phyloP scores from a whole-genome alignment of 2,113 vertebrate genomes.

The Percopsis transmontana region DNA sequence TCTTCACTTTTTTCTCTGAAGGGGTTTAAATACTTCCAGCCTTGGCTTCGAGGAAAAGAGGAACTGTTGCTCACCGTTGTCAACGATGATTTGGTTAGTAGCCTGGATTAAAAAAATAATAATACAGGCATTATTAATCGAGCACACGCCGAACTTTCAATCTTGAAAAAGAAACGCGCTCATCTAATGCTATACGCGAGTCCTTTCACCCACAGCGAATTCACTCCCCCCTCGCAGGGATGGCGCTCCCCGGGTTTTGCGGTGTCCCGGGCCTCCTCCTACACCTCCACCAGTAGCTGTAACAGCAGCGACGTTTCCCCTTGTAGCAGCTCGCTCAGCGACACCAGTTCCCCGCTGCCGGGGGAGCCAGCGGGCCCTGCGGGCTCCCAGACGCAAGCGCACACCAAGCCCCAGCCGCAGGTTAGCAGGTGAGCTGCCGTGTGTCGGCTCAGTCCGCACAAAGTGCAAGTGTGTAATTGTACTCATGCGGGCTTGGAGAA shows the following conservation, averaged over 20 bases:
- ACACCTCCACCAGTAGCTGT: slow-evolving; percentile 50
- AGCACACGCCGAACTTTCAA: too few species aligned
- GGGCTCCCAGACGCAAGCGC: neutral
- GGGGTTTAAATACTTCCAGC: slow-evolving; percentile 84
- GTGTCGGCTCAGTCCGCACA: too few species aligned
- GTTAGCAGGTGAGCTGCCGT: slow-evolving; percentile 44
- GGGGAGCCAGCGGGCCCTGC: slow-evolving; percentile 42
- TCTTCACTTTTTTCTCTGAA: slow-evolving; percentile 27
- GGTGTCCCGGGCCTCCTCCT: slow-evolving; percentile 72
- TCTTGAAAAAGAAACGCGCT: too few species aligned
- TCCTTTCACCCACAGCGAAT: too few species aligned
- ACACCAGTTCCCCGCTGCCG: slow-evolving; percentile 63
- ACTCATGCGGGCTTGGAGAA: too few species aligned
- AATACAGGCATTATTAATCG: neutral
- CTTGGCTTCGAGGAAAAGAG: slow-evolving; percentile 82
- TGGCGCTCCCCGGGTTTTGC: slow-evolving; percentile 74
- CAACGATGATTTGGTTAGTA: slow-evolving; percentile 79
- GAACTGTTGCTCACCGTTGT: slow-evolving; percentile 81
- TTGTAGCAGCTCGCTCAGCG: slow-evolving; percentile 71
- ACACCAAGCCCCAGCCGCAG: slow-evolving; percentile 20
- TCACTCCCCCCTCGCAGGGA: slow-evolving; percentile 52
- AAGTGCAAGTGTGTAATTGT: too few species aligned
- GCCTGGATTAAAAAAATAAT: slow-evolving; percentile 3
- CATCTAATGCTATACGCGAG: too few species aligned
- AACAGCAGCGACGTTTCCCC: slow-evolving; percentile 61